These are phyloP conservation scores for Pagrus major DNA, from an alignment of 2,113 vertebrate species.

Conservation along the genomic window DNA sequence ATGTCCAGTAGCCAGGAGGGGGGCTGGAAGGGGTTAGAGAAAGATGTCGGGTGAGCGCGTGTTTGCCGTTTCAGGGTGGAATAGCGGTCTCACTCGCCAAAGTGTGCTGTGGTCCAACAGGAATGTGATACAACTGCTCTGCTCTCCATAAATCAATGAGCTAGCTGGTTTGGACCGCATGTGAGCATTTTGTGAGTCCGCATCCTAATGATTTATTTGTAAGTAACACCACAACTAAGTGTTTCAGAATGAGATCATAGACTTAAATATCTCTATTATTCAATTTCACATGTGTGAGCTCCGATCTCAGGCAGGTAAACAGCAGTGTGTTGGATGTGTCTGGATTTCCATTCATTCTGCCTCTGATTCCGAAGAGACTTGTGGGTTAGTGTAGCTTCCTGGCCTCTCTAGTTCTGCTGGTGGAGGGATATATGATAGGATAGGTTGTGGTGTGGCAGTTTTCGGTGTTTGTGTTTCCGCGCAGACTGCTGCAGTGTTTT, in stretches of 20 bases:
- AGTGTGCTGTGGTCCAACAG: constrained; percentile 33
- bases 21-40: constrained; percentile 22
- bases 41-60: constrained; percentile 32
- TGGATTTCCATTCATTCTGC: constrained; percentile 70
- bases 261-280: background rate
- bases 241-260: constrained; percentile 16
- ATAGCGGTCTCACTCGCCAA: constrained; percentile 35
- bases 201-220: constrained; percentile 60
- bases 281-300: constrained; percentile 24
- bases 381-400: constrained; percentile 68
- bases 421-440: constrained; percentile 78
- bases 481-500: constrained; percentile 57
- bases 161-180: constrained; percentile 39
- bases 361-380: constrained; percentile 51
- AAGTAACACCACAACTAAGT: constrained; percentile 30
- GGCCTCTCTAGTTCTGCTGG: constrained; percentile 63
- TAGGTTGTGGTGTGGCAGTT: constrained; percentile 66
- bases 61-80: constrained; percentile 36
- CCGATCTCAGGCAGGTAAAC: constrained; percentile 59
- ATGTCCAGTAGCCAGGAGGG: constrained; percentile 56
- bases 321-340: constrained; percentile 46
- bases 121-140: constrained; percentile 49
- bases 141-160: constrained; percentile 64
- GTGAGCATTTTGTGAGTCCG: constrained; percentile 44
- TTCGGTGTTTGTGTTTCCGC: constrained; percentile 73